Evolutionary conservation across 2,888 invertebrate genomes (phyloP).

Genomic region (Cephus pygmeus): DNA sequence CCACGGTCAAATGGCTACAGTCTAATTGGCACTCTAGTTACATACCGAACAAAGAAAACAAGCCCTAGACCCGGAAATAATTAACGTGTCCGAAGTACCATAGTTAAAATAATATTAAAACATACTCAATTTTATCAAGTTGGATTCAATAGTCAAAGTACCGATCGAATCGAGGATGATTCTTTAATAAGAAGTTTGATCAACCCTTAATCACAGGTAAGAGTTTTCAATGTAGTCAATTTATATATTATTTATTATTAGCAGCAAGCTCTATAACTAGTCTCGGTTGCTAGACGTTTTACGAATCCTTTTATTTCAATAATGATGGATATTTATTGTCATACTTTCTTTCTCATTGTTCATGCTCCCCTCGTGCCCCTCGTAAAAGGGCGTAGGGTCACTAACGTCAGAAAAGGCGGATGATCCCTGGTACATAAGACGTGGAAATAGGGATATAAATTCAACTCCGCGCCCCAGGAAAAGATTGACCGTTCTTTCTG

Average conservation of each 20-base stretch:
- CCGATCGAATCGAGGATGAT: neutral
- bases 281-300: neutral
- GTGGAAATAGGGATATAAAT: slow-evolving; percentile 3
- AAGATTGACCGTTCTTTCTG: slow-evolving; percentile 1
- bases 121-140: neutral
- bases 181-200: neutral
- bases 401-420: neutral
- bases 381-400: neutral
- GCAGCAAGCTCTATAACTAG: neutral
- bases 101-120: neutral
- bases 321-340: neutral
- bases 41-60: neutral
- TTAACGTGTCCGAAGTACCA: neutral
- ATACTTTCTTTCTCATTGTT: neutral
- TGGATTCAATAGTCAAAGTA: neutral
- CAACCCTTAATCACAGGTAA: neutral
- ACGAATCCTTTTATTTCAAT: neutral
- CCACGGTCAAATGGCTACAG: neutral
- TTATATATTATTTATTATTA: neutral
- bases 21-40: neutral
- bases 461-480: neutral
- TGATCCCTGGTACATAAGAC: neutral
- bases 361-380: neutral
- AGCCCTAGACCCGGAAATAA: neutral
- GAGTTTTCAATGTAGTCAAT: neutral